These are phyloP conservation scores for Perca fluviatilis DNA, from an alignment of 2,113 vertebrate species.

Conservation along the genomic window DNA sequence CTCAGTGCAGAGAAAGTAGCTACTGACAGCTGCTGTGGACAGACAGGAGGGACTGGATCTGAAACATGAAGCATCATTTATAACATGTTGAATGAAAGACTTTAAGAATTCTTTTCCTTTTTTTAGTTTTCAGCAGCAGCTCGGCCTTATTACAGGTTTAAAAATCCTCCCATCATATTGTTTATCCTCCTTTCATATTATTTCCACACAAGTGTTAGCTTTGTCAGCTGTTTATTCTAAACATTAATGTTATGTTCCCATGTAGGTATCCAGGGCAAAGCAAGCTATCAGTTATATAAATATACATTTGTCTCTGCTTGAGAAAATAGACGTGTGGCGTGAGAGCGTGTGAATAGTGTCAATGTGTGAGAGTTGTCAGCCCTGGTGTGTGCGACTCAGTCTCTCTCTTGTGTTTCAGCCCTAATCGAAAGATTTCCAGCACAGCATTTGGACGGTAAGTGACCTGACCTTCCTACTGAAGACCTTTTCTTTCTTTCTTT, in stretches of 20 bases:
- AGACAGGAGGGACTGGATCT: not conserved
- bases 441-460: conserved; percentile 97
- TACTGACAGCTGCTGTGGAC: too few species aligned
- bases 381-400: not conserved
- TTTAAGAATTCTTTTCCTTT: not conserved
- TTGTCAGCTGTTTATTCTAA: not conserved
- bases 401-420: conserved; percentile 83
- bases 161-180: not conserved
- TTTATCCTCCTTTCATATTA: not conserved
- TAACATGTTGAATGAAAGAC: not conserved
- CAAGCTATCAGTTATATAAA: not conserved
- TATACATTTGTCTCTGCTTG: not conserved
- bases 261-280: not conserved
- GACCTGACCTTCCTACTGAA: not conserved
- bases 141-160: too few species aligned
- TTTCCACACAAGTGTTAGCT: not conserved
- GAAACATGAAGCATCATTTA: not conserved
- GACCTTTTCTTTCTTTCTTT: too few species aligned
- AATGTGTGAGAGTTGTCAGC: not conserved
- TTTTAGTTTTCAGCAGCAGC: not conserved
- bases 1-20: not conserved
- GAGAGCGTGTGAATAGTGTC: not conserved
- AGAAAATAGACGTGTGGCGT: too few species aligned
- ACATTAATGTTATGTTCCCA: not conserved
- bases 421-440: conserved; percentile 96